A percentile compares a stretch with the other conserved stretches of the same genome.
Evolutionary conservation across 2,888 invertebrate genomes (phyloP).

Genomic region (Emesis castigata): DNA sequence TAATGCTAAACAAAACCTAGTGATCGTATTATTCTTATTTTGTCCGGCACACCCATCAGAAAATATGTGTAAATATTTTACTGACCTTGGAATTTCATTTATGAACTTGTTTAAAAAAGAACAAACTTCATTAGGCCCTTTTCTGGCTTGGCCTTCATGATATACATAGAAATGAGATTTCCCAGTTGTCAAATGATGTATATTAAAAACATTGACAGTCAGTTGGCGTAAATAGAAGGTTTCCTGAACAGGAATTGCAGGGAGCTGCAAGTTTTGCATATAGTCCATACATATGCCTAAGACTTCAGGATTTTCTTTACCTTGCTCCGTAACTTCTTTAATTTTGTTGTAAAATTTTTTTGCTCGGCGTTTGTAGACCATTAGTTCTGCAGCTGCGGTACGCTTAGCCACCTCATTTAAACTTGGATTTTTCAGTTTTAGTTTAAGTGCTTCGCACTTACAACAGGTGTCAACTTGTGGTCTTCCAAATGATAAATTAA

Average conservation of each 20-base stretch:
- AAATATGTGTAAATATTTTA: not conserved
- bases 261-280: not conserved
- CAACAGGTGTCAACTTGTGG: conserved; percentile 38
- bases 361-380: conserved; percentile 9
- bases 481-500: conserved; percentile 43
- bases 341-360: conserved; percentile 16
- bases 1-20: not conserved
- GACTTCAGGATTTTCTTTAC: not conserved
- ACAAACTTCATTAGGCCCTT: conserved; percentile 4
- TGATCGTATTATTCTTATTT: not conserved
- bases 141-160: not conserved
- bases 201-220: conserved; percentile 14
- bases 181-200: conserved; percentile 5
- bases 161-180: not conserved
- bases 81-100: not conserved
- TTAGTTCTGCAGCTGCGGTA: conserved; percentile 18
- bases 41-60: not conserved
- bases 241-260: conserved; percentile 3
- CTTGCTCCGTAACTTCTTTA: conserved; percentile 2
- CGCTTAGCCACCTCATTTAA: conserved; percentile 1
- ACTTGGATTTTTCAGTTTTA: not conserved
- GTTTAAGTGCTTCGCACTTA: conserved; percentile 17
- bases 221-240: conserved; percentile 9
- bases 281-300: not conserved
- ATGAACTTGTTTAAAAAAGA: conserved; percentile 6